Base-by-base conservation (phyloP, 2,888 invertebrate genomes). In the Drosophila lutescens region DNA sequence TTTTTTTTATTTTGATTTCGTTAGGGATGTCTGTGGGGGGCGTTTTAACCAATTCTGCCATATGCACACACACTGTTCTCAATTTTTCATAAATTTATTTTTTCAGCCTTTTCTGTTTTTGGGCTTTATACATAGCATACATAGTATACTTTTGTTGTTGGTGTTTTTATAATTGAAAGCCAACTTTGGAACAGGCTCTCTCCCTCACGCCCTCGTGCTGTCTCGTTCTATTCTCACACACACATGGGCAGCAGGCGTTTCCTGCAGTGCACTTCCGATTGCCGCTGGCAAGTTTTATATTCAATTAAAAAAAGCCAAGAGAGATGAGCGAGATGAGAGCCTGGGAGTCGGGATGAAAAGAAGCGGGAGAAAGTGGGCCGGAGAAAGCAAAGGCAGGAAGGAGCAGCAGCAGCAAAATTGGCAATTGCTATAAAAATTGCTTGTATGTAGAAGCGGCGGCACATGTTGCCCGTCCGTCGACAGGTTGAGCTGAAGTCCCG, bases 251-350 rank as follows among this genome's bases (percentile, higher is more conserved):
- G 78, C 80, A 80, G 80, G 78, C 77, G 80, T 80, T 81, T 86
- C 86, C 84, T 86, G 81, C 79, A 79, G 81, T 84, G 72, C 73
- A 77, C 85, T 86, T 84, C 85, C 82, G 86, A 80, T 85, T 81
- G 86, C 85, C 82, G 77, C 78, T 69, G 77, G 86, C 85, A 84
- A 80, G 82, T 80, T 85, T 85, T 82, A 81, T 85, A 84, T 85
- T 85, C 86, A 86, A 86, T 85, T 85, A 85, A 83, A 63, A 60
- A 67, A 66, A 61, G 60, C 47, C 51, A 44, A 69, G 58, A 50
- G 55, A 36, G 56, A 59, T 43, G 46, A 54, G 30, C 34, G 54
- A 43, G 43, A 43, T 43, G 59, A 17, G 23, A 15, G 60, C 26
- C 34, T 12, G 15, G n/a, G 44, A 46, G 34, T 26, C 12, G 44